Base-by-base conservation (phyloP, 2,888 invertebrate genomes). In the Pyrgus malvae region DNA sequence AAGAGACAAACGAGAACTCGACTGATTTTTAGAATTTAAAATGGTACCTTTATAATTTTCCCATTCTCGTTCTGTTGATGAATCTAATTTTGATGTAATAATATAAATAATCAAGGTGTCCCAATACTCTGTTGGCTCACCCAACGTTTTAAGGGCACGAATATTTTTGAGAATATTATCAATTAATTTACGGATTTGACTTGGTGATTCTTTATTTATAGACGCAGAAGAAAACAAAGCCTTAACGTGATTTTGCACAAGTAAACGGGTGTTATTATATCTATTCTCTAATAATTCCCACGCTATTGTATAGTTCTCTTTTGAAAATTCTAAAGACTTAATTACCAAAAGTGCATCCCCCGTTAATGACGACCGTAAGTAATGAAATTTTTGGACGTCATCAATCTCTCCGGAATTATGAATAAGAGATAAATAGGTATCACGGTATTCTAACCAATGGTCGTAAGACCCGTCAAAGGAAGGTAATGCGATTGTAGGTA, bases 1-100 rank as follows among this genome's bases (percentile, higher is more conserved):
- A 3, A 62, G 33, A 1, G 41, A 40, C 12, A 56, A 29, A 6
- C 40, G 49, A 25, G 6, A 6, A 19, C 16, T 49, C 11, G 31
- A 14, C 2, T 35, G 17, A 25, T 11, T 49, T 21, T 53, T 31
- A 4, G 6, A 11, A 38, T 44, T 35, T 19, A 45, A 37, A 31
- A 57, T 21, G 6, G 37, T 51, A 12, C 57, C 38, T 41, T 57
- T 60, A 35, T 57, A 31, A 9, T 48, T 16, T 23, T 64, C 64
- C 66, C 66, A 67, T 37, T 65, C 64, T 5, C 61, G 56, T 44
- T 63, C 64, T 1, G 64, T 63, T 2, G 57, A 25, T 0, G 56
- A 19, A 53, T 65, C 66, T 11, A 66, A 29, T 40, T 66, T 66
- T 0, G 63, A 58, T 1, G 55, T 57, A 16, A 61, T 50, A 7